These are phyloP conservation scores for Drosophila buzzatii DNA, from an alignment of 2,888 invertebrate species.

Conservation along the genomic window DNA sequence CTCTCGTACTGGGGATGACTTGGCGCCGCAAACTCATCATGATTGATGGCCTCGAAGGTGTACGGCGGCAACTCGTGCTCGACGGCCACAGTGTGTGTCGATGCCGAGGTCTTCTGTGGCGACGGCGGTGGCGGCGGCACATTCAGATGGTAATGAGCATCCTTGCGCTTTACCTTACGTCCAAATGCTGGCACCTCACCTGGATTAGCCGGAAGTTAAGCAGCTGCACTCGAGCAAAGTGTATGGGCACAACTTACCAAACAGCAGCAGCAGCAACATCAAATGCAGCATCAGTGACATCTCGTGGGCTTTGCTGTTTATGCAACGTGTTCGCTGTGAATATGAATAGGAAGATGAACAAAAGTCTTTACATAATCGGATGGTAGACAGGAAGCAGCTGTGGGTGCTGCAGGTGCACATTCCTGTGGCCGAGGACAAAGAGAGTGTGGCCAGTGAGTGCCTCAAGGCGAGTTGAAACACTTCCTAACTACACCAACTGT, in stretches of 20 bases:
- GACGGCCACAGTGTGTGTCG: conserved; percentile 44
- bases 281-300: conserved; percentile 66
- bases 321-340: conserved; percentile 52
- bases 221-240: conserved; percentile 10
- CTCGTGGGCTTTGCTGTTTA: conserved; percentile 34
- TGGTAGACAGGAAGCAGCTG: conserved; percentile 60
- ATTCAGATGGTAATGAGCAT: conserved; percentile 64
- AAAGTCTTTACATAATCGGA: conserved; percentile 49
- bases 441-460: neutral
- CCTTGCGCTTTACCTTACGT: conserved; percentile 77
- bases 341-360: conserved; percentile 23
- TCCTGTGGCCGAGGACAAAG: conserved; percentile 24
- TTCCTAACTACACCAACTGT: neutral
- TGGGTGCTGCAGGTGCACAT: conserved; percentile 33
- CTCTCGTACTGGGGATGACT: conserved; percentile 23
- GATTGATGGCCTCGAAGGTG: conserved; percentile 72
- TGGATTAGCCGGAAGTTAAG: conserved; percentile 21
- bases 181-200: conserved; percentile 54
- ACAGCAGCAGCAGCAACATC: conserved; percentile 62
- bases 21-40: conserved; percentile 66
- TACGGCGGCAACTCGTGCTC: conserved; percentile 74
- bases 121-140: conserved; percentile 59
- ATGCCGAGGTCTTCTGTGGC: conserved; percentile 25
- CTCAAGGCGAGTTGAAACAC: conserved; percentile 3
- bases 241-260: conserved; percentile 59